Evolutionary conservation across 2,888 invertebrate species (phyloP).

Genomic region (Mythimna lalbum): DNA sequence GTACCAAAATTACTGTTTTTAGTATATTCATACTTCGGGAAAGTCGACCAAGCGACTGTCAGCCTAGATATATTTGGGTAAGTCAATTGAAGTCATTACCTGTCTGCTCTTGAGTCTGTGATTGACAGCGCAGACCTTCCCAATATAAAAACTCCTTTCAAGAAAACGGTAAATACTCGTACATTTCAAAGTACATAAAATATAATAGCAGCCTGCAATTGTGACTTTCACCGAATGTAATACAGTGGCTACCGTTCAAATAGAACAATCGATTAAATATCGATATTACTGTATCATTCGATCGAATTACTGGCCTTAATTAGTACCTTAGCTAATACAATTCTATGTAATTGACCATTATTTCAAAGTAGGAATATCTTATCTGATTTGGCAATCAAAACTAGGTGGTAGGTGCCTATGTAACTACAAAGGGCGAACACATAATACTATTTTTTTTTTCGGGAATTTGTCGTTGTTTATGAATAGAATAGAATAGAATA

Average conservation of each 20-base stretch:
- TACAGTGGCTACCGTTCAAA: conserved; percentile 57
- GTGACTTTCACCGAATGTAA: conserved; percentile 73
- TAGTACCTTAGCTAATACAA: conserved; percentile 49
- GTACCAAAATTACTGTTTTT: not conserved
- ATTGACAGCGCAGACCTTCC: not conserved
- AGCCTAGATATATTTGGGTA: not conserved
- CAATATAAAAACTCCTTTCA: conserved; percentile 4
- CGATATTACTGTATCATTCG: conserved; percentile 37
- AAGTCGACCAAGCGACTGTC: not conserved
- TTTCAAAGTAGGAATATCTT: conserved; percentile 19
- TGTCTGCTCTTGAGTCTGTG: not conserved
- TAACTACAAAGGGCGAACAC: not conserved
- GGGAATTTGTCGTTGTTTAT: too few relatives aligned
- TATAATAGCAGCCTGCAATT: conserved; percentile 29
- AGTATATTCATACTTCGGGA: not conserved
- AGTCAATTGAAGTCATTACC: not conserved
- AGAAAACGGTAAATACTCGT: conserved; percentile 4
- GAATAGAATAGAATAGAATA: too few relatives aligned
- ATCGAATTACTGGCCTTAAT: conserved; percentile 49
- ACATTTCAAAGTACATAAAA: conserved; percentile 33
- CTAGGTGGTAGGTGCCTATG: not conserved
- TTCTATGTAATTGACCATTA: conserved; percentile 34
- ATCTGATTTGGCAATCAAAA: conserved; percentile 18
- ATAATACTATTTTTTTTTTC: not conserved
- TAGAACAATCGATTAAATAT: conserved; percentile 44